Evolutionary conservation across 2,797 vertebrate genomes (phyloP), one percentile per base, ranked within the genome.

Genomic region (Coluber constrictor): DNA sequence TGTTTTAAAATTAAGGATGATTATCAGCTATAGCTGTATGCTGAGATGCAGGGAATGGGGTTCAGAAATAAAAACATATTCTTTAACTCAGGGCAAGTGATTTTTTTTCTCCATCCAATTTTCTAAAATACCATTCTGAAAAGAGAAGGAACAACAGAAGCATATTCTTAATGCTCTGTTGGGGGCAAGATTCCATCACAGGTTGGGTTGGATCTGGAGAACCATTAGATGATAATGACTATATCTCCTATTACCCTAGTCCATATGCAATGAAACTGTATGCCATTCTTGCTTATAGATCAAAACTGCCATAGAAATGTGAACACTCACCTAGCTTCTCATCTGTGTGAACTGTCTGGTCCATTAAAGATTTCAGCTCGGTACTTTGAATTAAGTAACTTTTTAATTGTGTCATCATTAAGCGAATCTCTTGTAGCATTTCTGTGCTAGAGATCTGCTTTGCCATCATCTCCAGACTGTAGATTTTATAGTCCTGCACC

Each of bases 391-490:
- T 98, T 51, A 99, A 97, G 97, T 99, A 99, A 95, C 98, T 99
- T 97, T 99, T 99, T 94, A 99, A 98, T 94, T 99, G 99, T 0
- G 99, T 99, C 98, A 99, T 98, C 99, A 99, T 99, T 97, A 99
- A 98, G 29, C 99, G 97, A 94, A 99, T 99, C 97, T 99, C 99
- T 97, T 99, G 99, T 15, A 99, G 94, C 97, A 99, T 98, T 97
- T 99, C 99, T 0, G 99, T 99, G 97, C 99, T 98, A 92, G 99
- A 98, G 32, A 95, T 93, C 97, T 99, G 99, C 47, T 98, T 99
- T 0, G 96, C 97, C 98, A 99, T 99, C 95, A 98, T 99, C 96
- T 99, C 99, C 97, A 99, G 96, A 79, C 98, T 99, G 97, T 99
- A 99, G 0, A 98, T 96, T 47, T 98, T 98, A 94, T 99, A 99